Evolutionary conservation across 2,888 invertebrate species (phyloP), one percentile per base, ranked within the genome.

Genomic region (Lycaena phlaeas): DNA sequence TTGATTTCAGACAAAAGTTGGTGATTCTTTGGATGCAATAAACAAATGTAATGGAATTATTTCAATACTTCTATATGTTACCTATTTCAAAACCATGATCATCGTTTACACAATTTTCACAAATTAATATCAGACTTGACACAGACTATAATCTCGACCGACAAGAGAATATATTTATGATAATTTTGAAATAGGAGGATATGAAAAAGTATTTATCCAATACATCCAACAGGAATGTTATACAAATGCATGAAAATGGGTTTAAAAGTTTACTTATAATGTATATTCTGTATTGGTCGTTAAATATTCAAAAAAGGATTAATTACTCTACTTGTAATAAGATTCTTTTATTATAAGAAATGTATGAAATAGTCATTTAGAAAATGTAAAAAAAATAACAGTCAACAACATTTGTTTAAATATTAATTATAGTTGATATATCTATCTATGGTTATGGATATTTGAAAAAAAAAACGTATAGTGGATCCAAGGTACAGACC

Each of bases 301-400:
- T 34, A 34, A 34, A 34, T 34, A 34, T 34, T 34, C 22, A 34
- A 34, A 34, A 34, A 34, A 22, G 34, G 18, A 18, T 34, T 22
- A 14, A 34, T 34, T 12, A 34, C 7, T 34, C 34, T 34, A 34
- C 18, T 22, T 18, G 34, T 34, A 12, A 34, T 12, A 34, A 34
- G 34, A 34, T 34, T 34, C 10, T 18, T 14, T 27, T 37, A 36
- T 41, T 37, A 17, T 22, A 42, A 36, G 29, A 36, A 30, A 30
- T 9, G 34, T 34, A 34, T 34, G 34, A 34, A 34, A 34, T 34
- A 34, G 34, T 34, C 34, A 34, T 34, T 43, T 41, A 48, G 29
- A 50, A 50, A 49, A 45, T 48, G 42, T 48, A 52, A 52, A 53
- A 54, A n/a, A 41, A 47, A 40, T 48, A 55, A 59, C 52, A 58